Conservation (phyloP, 2,797 vertebrate species). For the Siniperca scherzeri region DNA sequence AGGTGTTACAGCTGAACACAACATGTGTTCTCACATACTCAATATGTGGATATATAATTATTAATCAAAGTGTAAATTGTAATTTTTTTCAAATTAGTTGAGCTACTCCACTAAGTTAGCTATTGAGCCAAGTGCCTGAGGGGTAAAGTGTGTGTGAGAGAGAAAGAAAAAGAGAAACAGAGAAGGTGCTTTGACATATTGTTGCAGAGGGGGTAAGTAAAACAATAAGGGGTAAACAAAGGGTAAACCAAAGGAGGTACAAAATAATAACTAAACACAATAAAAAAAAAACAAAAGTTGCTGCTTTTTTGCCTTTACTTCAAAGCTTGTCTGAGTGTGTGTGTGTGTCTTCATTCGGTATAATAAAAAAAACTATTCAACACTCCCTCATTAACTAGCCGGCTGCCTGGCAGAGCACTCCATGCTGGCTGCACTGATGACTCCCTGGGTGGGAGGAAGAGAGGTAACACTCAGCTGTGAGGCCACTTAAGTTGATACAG, state of each 20-base stretch:
- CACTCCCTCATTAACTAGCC: conserved; percentile 67
- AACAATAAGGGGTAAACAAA: neutral
- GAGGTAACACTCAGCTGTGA: conserved; percentile 42
- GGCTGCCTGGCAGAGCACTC: conserved; percentile 44
- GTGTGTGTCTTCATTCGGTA: conserved; percentile 20
- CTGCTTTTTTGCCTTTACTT: neutral
- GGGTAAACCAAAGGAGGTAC: neutral
- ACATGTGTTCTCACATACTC: no score
- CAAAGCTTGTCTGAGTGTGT: conserved; percentile 12
- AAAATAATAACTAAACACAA: neutral
- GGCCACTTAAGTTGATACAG: conserved; percentile 49
- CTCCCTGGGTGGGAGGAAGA: conserved; percentile 47
- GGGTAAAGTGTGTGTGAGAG: neutral
- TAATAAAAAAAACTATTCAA: conserved; percentile 46
- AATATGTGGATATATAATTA: neutral
- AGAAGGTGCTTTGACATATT: neutral
- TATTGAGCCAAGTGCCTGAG: neutral
- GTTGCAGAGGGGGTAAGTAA: neutral
- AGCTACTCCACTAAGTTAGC: neutral
- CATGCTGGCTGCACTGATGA: conserved; percentile 43
- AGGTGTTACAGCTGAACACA: no score
- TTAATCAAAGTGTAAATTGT: neutral
- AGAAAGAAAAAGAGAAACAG: neutral
- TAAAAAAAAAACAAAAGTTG: neutral
- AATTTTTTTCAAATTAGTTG: neutral